Evolutionary conservation across 2,888 invertebrate species (phyloP), one percentile per base, ranked within the genome.

Genomic region (Ferrisia virgata): DNA sequence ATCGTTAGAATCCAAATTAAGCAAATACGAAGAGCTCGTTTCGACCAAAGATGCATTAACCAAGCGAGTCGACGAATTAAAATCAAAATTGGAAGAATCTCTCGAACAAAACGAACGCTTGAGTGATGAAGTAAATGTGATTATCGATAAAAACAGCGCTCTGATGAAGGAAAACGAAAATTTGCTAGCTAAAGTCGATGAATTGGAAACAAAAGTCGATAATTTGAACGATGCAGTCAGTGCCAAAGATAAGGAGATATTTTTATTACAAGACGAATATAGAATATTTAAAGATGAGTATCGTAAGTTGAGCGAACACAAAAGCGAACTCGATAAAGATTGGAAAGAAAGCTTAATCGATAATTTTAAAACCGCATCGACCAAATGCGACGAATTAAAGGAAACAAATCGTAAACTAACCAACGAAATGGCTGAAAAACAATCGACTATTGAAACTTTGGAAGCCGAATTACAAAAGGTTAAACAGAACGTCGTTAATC

Each of bases 81-180:
- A 83, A 18, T 3, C 2, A 8, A 83, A 72, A 72, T 43, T 83
- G 2, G 83, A 83, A 8, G 83, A 83, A 47, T 40, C 43, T 4
- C 25, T 83, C 25, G 83, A 83, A 33, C 25, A 69, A 15, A 83
- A 83, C 47, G 83, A 83, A 76, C 64, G 82, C 15, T 28, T 69
- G 15, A 22, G 25, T 15, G 82, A 82, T 5, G 72, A 83, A 40
- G 2, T n/a, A 22, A 72, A 76, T n/a, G 9, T 31, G 36, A 33
- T 39, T 4, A 18, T 13, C 18, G 28, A 76, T 15, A 39, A 47
- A 1, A n/a, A 76, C 31, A 22, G 15, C 4, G 31, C 72, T 0
- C n/a, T 76, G 2, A n/a, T 83, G 1, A 76, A 47, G n/a, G 83
- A 83, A 76, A 83, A 83, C 18, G 83, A 83, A 22, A 83, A 83